Evolutionary conservation across 37 sponge, comb jelly and placozoan genomes (phyloP), one percentile per base, ranked within the genome.

Genomic region (Halichondria panicea): DNA sequence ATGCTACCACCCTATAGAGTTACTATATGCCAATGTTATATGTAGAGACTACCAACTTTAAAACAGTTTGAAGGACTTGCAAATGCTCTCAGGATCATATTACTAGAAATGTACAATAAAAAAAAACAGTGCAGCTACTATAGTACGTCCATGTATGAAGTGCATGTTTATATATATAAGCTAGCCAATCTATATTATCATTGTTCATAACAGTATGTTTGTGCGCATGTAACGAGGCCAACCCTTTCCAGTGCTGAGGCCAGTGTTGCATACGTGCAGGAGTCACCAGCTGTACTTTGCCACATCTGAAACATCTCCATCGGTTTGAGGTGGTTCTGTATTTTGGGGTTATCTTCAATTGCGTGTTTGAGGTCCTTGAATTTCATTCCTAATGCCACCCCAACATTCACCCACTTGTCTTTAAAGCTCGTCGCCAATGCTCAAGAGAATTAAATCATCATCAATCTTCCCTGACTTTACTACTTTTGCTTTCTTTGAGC

Each of bases 391-490:
- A 78, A 18, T 22, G 43, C 69, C 24, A 78, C 28, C 1, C 79
- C 69, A 1, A 68, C 45, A 55, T 78, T 69, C 25, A 56, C 68
- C 68, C 56, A 78, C 68, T 78, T 78, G 56, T 35, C 43, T 1
- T 69, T 39, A n/a, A 4, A 78, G 35, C 27, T 78, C 79, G 22
- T 39, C 34, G 57, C 69, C 79, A 55, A 68, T 56, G 15, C 39
- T 42, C 55, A 68, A 32, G 58, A 66, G 58, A 25, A 63, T 12
- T 25, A 38, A 41, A 31, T 74, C 74, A 59, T 37, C 42, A n/a
- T n/a, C n/a, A n/a, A n/a, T n/a, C n/a, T n/a, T n/a, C n/a, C n/a
- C n/a, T n/a, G n/a, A n/a, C n/a, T n/a, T n/a, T n/a, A n/a, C n/a
- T n/a, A n/a, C n/a, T n/a, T n/a, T n/a, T n/a, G n/a, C n/a, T n/a